Conservation (phyloP, 2,797 vertebrate genomes). For the Acanthurus lineatus region DNA sequence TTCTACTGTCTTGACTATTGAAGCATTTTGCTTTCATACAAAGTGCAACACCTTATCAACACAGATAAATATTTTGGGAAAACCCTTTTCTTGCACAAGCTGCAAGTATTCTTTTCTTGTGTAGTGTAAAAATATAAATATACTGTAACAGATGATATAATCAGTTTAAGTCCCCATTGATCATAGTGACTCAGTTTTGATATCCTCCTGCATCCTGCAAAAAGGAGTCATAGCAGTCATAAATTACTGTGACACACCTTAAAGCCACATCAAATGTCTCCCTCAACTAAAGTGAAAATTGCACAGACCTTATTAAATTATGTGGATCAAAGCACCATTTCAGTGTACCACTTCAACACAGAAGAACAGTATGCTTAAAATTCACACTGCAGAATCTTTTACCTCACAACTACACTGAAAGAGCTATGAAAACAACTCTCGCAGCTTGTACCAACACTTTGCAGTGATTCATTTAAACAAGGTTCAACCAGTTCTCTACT, state of each 20-base stretch:
- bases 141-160: too few species aligned
- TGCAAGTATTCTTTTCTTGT: neutral
- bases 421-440: neutral
- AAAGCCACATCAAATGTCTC: slow-evolving; percentile 12
- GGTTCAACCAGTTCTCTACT: neutral
- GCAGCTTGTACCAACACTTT: neutral
- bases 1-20: too few species aligned
- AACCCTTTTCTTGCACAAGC: neutral
- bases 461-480: neutral
- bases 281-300: neutral
- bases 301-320: neutral
- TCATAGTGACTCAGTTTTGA: neutral
- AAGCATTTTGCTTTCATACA: too few species aligned
- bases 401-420: neutral
- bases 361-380: neutral
- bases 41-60: too few species aligned
- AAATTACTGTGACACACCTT: slow-evolving; percentile 27
- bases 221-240: neutral
- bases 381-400: neutral
- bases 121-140: too few species aligned
- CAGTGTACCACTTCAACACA: neutral
- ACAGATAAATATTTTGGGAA: too few species aligned
- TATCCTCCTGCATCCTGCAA: neutral
- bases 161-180: neutral
- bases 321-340: neutral